A percentile compares a stretch with the other conserved stretches of the same genome.
These are phyloP conservation scores for Crocallis elinguaria DNA, from an alignment of 2,888 invertebrate genomes.

Conservation along the genomic window DNA sequence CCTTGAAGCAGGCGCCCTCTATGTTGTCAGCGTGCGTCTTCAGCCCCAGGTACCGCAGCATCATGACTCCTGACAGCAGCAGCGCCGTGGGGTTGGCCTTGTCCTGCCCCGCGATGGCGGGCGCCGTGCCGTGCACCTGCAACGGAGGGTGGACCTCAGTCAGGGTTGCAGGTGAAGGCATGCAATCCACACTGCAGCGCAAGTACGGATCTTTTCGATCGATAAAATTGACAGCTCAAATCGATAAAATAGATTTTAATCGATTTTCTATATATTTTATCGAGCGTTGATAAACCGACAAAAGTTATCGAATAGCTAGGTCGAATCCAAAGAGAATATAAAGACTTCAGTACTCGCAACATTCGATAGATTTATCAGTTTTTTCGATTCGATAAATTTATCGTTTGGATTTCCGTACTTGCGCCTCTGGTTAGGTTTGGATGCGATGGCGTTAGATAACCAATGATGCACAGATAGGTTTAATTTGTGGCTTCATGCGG, in stretches of 20 bases:
- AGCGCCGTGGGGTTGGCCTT: constrained; percentile 99
- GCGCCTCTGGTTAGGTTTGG: constrained; percentile 12
- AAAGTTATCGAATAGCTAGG: too few relatives aligned
- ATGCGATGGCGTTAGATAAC: constrained; percentile 26
- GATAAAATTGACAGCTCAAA: too few relatives aligned
- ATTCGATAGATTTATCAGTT: too few relatives aligned
- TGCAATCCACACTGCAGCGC: neutral
- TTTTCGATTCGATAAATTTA: too few relatives aligned
- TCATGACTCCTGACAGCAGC: constrained; percentile 98
- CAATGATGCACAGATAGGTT: neutral
- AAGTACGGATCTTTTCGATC: too few relatives aligned
- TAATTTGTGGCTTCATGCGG: neutral
- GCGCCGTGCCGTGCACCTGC: constrained; percentile 98
- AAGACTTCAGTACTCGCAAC: too few relatives aligned
- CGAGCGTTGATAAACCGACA: too few relatives aligned
- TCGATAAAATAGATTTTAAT: too few relatives aligned
- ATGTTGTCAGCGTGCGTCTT: constrained; percentile 90
- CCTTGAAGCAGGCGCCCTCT: constrained; percentile 92
- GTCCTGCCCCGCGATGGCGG: constrained; percentile 98
- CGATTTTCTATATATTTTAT: too few relatives aligned
- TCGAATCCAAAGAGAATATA: too few relatives aligned
- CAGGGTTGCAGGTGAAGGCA: neutral
- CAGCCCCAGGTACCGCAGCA: constrained; percentile 96
- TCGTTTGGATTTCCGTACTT: too few relatives aligned
- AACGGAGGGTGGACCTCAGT: constrained; percentile 13